These are phyloP conservation scores for Rhodophaea formosa DNA, from an alignment of 2,888 invertebrate genomes.

Conservation along the genomic window DNA sequence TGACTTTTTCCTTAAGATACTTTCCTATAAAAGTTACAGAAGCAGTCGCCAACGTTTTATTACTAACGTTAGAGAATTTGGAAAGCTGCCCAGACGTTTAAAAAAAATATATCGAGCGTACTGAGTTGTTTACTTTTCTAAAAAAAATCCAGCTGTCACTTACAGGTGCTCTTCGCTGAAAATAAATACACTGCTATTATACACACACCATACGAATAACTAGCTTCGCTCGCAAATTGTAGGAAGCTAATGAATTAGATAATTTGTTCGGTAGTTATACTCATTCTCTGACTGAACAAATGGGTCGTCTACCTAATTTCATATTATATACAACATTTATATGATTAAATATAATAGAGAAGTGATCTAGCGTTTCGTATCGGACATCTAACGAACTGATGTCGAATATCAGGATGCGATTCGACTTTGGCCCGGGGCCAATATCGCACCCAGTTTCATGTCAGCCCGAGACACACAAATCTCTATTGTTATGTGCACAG, in stretches of 20 bases:
- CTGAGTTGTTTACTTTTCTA: slow-evolving; percentile 6
- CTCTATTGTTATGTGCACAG: slow-evolving; percentile 30
- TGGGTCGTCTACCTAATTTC: too few species aligned
- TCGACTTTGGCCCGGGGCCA: slow-evolving; percentile 44
- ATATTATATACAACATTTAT: too few species aligned
- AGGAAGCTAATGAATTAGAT: too few species aligned
- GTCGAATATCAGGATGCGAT: slow-evolving; percentile 2
- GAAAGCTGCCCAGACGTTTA: slow-evolving; percentile 1
- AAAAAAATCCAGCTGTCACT: neutral
- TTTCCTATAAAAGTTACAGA: slow-evolving; percentile 6
- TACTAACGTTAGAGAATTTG: neutral
- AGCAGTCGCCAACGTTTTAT: neutral
- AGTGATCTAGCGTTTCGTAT: neutral
- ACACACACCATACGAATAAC: neutral
- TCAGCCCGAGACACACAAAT: slow-evolving; percentile 30
- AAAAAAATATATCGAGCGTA: slow-evolving; percentile 4
- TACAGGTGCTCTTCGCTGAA: neutral
- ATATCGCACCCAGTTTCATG: slow-evolving; percentile 30
- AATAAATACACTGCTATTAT: neutral
- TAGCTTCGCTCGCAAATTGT: too few species aligned
- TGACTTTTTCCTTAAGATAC: slow-evolving; percentile 8
- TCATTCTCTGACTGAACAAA: too few species aligned
- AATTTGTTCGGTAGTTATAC: too few species aligned
- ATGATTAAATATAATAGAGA: neutral
- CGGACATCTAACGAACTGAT: neutral